Conservation (phyloP, 2,888 invertebrate species). For the Thumatha senex region DNA sequence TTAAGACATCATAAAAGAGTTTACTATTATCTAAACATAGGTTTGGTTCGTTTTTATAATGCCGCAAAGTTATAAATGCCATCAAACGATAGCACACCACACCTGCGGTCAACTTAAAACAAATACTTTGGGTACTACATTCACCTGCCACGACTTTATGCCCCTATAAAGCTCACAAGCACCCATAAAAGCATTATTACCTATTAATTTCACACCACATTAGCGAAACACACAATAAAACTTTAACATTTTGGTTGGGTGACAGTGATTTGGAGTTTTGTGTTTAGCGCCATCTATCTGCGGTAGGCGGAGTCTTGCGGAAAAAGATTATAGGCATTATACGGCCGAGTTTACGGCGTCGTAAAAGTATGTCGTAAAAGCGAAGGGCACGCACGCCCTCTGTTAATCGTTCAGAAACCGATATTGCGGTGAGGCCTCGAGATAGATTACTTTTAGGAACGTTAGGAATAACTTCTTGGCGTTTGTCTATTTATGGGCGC, state of each 20-base stretch:
- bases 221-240: constrained; percentile 83
- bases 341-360: constrained; percentile 78
- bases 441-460: constrained; percentile 78
- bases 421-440: constrained; percentile 79
- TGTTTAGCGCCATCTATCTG: constrained; percentile 75
- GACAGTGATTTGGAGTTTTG: constrained; percentile 76
- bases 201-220: constrained; percentile 84
- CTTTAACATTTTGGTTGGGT: constrained; percentile 72
- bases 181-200: constrained; percentile 82
- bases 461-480: constrained; percentile 75
- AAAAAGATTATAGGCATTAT: constrained; percentile 81
- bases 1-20: constrained; percentile 29
- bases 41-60: constrained; percentile 49
- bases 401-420: constrained; percentile 83
- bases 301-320: constrained; percentile 54
- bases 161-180: constrained; percentile 76
- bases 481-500: constrained; percentile 74
- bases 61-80: constrained; percentile 45
- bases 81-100: constrained; percentile 51
- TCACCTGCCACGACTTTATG: constrained; percentile 75
- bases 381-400: constrained; percentile 82
- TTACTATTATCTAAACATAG: constrained; percentile 33
- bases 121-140: constrained; percentile 63
- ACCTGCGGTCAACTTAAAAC: constrained; percentile 73
- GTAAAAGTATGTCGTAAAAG: constrained; percentile 81